Evolutionary conservation across 2,797 vertebrate genomes (phyloP), one percentile per base, ranked within the genome.

Genomic region (Sebastes hubbsi): DNA sequence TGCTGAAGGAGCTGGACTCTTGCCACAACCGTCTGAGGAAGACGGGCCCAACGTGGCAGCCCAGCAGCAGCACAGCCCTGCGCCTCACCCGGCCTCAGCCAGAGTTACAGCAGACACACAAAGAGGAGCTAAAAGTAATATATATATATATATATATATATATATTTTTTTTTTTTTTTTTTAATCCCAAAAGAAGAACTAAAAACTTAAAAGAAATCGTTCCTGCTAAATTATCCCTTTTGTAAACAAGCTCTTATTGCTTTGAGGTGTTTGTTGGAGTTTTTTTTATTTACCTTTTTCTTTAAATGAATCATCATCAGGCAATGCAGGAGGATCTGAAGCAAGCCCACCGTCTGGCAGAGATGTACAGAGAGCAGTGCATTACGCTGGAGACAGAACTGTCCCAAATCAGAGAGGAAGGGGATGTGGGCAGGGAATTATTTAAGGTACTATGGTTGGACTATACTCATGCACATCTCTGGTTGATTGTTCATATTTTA

Each of bases 341-440:
- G 42, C 97, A 99, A 91, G 96, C 97, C 24, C 96, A 97, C 55
- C 95, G 64, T 34, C 87, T 99, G 67, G 96, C 98, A 2, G 95
- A 93, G 88, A 99, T 99, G 98, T 99, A 98, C 90, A 95, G 97
- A 81, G 96, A 98, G 77, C 99, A 99, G 92, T 99, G 98, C 56
- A 91, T 99, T 61, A 86, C 94, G 61, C 76, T 99, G 81, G 99
- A 99, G 91, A 96, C 97, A 4, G 96, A 99, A 16, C 87, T 99
- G 85, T 94, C 97, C 14, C 97, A 94, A 86, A 96, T 97, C 84
- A 95, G 95, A 86, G 99, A 99, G 83, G 96, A 98, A 85, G 96
- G 96, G 16, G 97, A 97, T 36, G 95, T 93, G 49, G 96, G 96
- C 78, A 95, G 93, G 83, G 97, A 98, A 80, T 96, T 99, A 85